phyloP scores from a whole-genome alignment of 2,797 vertebrate species.

The Neostethus bicornis region DNA sequence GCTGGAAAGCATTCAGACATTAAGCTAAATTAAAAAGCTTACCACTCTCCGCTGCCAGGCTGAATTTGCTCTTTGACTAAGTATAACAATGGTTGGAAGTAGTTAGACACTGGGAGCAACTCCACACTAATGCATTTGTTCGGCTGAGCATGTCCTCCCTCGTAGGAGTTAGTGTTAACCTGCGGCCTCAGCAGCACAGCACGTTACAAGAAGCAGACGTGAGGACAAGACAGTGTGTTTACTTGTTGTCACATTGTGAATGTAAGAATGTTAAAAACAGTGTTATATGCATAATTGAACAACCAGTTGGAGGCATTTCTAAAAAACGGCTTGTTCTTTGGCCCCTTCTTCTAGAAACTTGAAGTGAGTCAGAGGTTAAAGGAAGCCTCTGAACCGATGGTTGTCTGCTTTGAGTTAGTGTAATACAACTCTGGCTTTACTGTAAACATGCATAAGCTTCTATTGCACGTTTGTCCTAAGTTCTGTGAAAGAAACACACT shows the following conservation, averaged over 20 bases:
- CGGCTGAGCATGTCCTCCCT: constrained; percentile 22
- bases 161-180: constrained; percentile 18
- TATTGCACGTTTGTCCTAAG: constrained; percentile 12
- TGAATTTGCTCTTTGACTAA: constrained; percentile 35
- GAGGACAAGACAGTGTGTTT: background rate
- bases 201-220: constrained; percentile 20
- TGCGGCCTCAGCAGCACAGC: constrained; percentile 31
- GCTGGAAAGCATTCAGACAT: constrained; percentile 74
- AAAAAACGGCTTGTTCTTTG: constrained; percentile 29
- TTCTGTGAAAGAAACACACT: constrained; percentile 10
- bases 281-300: constrained; percentile 1
- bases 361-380: constrained; percentile 12
- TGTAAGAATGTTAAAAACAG: constrained; percentile 31
- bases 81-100: constrained; percentile 32
- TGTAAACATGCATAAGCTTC: constrained; percentile 13
- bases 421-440: constrained; percentile 7
- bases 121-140: constrained; percentile 24
- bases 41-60: constrained; percentile 2
- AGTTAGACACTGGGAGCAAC: constrained; percentile 14
- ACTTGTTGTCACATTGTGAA: constrained; percentile 24
- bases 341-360: constrained; percentile 7
- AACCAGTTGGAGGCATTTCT: constrained; percentile 6
- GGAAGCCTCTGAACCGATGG: background rate
- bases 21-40: constrained; percentile 79
- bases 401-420: background rate